Evolutionary conservation across 2,113 vertebrate genomes (phyloP), one percentile per base, ranked within the genome.

Genomic region (Podarcis raffonei): DNA sequence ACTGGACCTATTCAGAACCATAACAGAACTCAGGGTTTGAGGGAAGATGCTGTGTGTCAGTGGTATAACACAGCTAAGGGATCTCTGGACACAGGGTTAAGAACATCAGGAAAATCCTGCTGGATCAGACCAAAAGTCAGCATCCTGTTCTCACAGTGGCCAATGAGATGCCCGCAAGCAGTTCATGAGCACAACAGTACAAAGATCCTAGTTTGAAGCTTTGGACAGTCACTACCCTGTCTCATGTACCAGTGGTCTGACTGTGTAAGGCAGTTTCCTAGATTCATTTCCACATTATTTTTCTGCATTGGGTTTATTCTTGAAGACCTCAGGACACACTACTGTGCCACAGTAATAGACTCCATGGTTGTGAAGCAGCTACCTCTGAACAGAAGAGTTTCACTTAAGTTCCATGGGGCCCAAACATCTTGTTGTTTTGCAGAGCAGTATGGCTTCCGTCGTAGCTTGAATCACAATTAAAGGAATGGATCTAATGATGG

Each of bases 361-460:
- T 11, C 15, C 11, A 57, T 57, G 11, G 57, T 15, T 57, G 57
- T 57, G 80, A 89, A 91, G 92, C 92, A 89, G 88, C 88, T 59
- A 66, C 20, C 81, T 86, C 65, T 81, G 82, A 89, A 94, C 75
- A 92, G 87, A 76, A 81, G 42, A 85, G 74, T 87, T 92, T 92
- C 75, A 89, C 75, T 78, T 80, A 87, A 18, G 76, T 83, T 93
- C 92, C 81, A 85, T 13, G 85, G 85, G 82, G 87, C 88, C 76
- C 92, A 93, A 80, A 89, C 16, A 81, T 80, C 66, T 82, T 93
- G 66, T 89, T 93, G 90, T 82, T 87, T 88, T 93, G 92, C 88
- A 95, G 78, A 93, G 85, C 92, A 95, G 91, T 81, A 87, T 62
- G 89, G 91, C 91, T 95, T 95, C 85, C 93, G 92, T 90, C 89